These are phyloP conservation scores for Chaenodraco wilsoni DNA, from an alignment of 2,797 vertebrate genomes.

Conservation along the genomic window DNA sequence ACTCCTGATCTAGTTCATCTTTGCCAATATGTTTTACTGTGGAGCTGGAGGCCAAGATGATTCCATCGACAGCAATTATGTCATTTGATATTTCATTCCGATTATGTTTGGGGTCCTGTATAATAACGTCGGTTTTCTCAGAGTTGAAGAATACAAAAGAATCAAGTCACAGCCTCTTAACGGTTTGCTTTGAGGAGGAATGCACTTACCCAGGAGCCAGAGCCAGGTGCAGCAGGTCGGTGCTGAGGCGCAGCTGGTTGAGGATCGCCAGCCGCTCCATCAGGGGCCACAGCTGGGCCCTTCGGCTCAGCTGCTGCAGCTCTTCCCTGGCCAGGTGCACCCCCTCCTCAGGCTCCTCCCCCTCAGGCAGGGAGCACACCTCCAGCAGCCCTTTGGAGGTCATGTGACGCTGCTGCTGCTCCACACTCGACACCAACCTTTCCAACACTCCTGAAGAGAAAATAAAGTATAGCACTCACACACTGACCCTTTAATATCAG, in stretches of 20 bases:
- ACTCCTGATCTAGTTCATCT: too few species aligned
- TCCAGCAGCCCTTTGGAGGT: constrained; percentile 83
- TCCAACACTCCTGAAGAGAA: constrained; percentile 79
- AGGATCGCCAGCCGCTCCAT: constrained; percentile 90
- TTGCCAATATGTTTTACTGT: too few species aligned
- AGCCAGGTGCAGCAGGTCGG: constrained; percentile 82
- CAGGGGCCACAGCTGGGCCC: constrained; percentile 92
- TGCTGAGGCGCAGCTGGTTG: constrained; percentile 90
- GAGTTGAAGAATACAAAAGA: too few species aligned
- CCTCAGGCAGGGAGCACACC: constrained; percentile 35
- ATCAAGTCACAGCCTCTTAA: too few species aligned
- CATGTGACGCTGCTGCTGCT: constrained; percentile 84
- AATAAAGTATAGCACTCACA: background rate
- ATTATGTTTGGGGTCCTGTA: too few species aligned
- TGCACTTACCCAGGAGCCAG: constrained; percentile 72
- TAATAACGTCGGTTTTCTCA: too few species aligned
- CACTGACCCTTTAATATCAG: background rate
- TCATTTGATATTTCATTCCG: too few species aligned
- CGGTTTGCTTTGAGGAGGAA: background rate
- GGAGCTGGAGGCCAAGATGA: too few species aligned
- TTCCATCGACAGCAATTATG: too few species aligned
- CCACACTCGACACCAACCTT: constrained; percentile 83
- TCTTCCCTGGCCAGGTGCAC: constrained; percentile 68
- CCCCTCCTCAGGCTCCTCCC: constrained; percentile 47
- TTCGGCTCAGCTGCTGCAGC: constrained; percentile 85